Evolutionary conservation across 2,797 vertebrate species (phyloP), one percentile per base, ranked within the genome.

Genomic region (Betta splendens): DNA sequence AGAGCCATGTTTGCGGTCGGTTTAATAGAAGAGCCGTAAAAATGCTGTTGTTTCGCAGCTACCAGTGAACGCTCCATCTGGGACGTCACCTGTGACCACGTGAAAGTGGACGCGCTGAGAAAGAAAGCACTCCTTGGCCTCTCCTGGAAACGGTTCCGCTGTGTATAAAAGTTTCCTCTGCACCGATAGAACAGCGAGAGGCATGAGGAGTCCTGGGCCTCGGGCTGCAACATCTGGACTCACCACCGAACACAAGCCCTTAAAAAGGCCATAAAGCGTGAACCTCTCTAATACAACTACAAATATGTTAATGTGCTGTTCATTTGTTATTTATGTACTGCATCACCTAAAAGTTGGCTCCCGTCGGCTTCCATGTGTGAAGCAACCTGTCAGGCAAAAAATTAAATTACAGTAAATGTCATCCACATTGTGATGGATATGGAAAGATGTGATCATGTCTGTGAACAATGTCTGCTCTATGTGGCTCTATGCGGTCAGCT

Each of bases 1-100:
- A 72, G 69, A 72, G 69, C 78, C 72, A 85, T 67, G 73, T 75
- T 87, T 84, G 77, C 62, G 80, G 81, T 87, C 76, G 72, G 69
- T 83, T 85, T 89, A 77, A 85, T 79, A 48, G 51, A 31, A 33
- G 25, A 46, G 60, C 62, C 61, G 83, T 91, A 83, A 87, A 85
- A 75, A 20, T 64, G 64, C 57, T 81, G 78, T 75, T 86, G 68
- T 80, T 83, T 83, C 60, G 70, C 46, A 62, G 84, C 85, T 87
- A 86, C 79, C 63, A 66, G 77, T 67, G 58, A 79, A 72, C 54
- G 20, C 35, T 61, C 69, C 53, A 45, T 54, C 50, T 66, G 72
- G 83, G 80, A 44, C 8, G 45, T 63, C 53, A 56, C 78, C 79
- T 47, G 63, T 49, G 32, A 58, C 69, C 73, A 61, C 40, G 48